Percentiles rank a stretch among this genome's conserved stretches.
These are phyloP conservation scores for Philaethria dido DNA, from an alignment of 2,888 invertebrate genomes.

Conservation along the genomic window DNA sequence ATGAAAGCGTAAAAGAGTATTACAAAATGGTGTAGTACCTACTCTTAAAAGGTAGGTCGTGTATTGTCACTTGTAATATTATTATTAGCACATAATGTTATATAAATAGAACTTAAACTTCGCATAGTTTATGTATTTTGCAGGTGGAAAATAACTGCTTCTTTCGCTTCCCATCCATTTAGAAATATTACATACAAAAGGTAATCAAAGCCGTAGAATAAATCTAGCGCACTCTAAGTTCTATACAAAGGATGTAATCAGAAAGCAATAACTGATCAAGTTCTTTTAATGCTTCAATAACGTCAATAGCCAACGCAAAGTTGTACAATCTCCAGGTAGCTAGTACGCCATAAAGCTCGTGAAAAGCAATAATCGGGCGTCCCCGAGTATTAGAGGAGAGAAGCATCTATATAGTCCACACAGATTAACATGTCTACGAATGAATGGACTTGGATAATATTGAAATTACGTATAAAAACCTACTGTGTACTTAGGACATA, in stretches of 20 bases:
- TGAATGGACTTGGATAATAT: constrained; percentile 27
- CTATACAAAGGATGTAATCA: constrained; percentile 3
- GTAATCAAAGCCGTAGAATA: background rate
- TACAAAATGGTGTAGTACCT: background rate
- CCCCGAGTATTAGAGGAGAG: constrained; percentile 56
- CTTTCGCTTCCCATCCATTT: too few species aligned
- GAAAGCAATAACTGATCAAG: constrained; percentile 6
- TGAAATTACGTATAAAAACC: constrained; percentile 6
- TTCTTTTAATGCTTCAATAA: constrained; percentile 27
- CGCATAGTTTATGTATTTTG: background rate
- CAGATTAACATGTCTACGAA: constrained; percentile 38
- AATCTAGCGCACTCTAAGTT: too few species aligned
- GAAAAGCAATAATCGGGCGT: constrained; percentile 59
- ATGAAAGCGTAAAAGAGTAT: background rate
- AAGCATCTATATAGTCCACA: constrained; percentile 40
- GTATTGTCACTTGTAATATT: background rate
- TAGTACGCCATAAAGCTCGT: constrained; percentile 43
- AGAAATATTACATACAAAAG: background rate
- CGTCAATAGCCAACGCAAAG: constrained; percentile 26
- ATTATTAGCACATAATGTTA: background rate
- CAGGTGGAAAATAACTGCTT: background rate
- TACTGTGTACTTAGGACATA: constrained; percentile 10
- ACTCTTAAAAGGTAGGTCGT: background rate
- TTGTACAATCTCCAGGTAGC: constrained; percentile 34
- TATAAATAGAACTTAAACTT: background rate